Conservation (phyloP, 2,888 invertebrate species). For the Gortyna flavago region DNA sequence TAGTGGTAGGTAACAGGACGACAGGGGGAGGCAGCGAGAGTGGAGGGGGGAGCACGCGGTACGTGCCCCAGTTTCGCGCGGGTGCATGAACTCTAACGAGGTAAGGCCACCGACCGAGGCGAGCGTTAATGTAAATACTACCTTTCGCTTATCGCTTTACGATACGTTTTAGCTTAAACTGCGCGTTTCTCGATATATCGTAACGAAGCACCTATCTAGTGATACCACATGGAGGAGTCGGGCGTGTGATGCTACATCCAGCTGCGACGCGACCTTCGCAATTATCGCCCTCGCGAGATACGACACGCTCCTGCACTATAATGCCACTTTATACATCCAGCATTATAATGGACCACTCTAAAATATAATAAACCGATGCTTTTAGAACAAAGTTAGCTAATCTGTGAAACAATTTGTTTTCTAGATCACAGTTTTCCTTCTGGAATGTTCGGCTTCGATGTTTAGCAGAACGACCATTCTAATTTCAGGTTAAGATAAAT, state of each 20-base stretch:
- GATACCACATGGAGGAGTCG: constrained; percentile 85
- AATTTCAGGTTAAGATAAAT: constrained; percentile 29
- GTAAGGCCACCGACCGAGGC: constrained; percentile 90
- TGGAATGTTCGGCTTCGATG: constrained; percentile 8
- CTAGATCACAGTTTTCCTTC: constrained; percentile 6
- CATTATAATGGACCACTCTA: constrained; percentile 8
- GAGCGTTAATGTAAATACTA: constrained; percentile 75
- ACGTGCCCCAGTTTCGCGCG: constrained; percentile 89
- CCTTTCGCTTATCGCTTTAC: constrained; percentile 75
- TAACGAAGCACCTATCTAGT: constrained; percentile 86
- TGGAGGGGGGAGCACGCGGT: constrained; percentile 83
- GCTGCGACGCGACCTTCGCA: constrained; percentile 88
- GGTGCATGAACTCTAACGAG: constrained; percentile 90
- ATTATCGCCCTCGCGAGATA: constrained; percentile 83
- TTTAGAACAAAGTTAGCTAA: constrained; percentile 17
- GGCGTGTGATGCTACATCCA: constrained; percentile 86
- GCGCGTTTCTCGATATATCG: constrained; percentile 80
- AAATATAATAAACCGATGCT: constrained; percentile 19
- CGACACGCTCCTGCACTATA: constrained; percentile 64
- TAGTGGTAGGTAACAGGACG: constrained; percentile 86
- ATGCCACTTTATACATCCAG: constrained; percentile 28
- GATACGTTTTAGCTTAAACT: constrained; percentile 70
- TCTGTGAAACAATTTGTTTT: constrained; percentile 2
- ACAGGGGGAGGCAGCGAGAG: constrained; percentile 72
- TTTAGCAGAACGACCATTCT: constrained; percentile 11